A percentile compares a stretch with the other conserved stretches of the same genome.
These are phyloP conservation scores for Loriculus beryllinus DNA, from an alignment of 2,797 vertebrate species.

Conservation along the genomic window DNA sequence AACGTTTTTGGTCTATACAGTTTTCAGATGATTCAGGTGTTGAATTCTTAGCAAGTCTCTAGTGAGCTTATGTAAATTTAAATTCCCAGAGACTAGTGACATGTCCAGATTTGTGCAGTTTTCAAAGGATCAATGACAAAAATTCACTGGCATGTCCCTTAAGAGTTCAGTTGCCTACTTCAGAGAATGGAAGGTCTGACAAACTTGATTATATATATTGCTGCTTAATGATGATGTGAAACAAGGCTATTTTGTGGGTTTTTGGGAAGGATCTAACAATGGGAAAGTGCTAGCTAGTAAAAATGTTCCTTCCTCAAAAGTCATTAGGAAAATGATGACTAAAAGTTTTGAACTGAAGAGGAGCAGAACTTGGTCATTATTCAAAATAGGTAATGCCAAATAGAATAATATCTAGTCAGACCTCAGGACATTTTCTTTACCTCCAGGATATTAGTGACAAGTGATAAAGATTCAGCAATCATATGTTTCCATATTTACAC, in stretches of 20 bases:
- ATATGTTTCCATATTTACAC: constrained; percentile 19
- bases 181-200: neutral
- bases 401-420: neutral
- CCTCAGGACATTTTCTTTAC: neutral
- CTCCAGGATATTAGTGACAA: constrained; percentile 20
- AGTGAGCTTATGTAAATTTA: neutral
- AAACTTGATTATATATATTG: neutral
- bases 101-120: neutral
- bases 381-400: neutral
- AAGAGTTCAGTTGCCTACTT: neutral
- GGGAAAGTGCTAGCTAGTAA: neutral
- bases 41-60: neutral
- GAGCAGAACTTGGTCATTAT: neutral
- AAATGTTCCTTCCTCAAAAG: neutral
- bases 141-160: neutral
- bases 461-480: constrained; percentile 13
- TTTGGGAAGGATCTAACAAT: neutral
- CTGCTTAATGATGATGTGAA: neutral
- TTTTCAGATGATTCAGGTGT: neutral
- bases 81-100: neutral
- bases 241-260: neutral
- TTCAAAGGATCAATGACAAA: neutral
- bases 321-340: neutral
- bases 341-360: neutral
- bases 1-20: neutral